Evolutionary conservation across 2,113 vertebrate genomes (phyloP), one percentile per base, ranked within the genome.

Genomic region (Notarius lentiginosus): DNA sequence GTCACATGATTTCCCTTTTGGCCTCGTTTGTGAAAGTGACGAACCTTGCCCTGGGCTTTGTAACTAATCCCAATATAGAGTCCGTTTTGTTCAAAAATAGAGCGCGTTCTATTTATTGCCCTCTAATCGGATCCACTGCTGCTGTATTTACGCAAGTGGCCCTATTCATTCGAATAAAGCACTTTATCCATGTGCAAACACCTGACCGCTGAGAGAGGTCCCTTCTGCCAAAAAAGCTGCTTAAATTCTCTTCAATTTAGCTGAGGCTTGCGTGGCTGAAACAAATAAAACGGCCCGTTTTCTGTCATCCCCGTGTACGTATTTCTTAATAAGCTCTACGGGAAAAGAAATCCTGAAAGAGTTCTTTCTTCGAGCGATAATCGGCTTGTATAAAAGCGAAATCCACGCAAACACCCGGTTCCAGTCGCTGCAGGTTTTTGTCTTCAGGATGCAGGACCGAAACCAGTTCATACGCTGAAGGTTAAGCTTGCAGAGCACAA

Each of bases 341-440:
- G 84, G 58, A 85, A 41, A 66, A 41, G 41, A 90, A 83, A 90
- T 76, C 55, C 72, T 77, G 55, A 88, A 91, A 77, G 51, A 72
- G 34, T n/a, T 20, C 72, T 87, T 88, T 84, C 70, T 92, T 89
- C 20, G 73, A 66, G 24, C 27, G 34, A 18, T 91, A 92, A 94
- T 93, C 85, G n/a, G 70, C 87, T 93, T 94, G 89, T 83, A 84
- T 86, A 92, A 93, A 41, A 87, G 86, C 63, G 88, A 86, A 89
- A 85, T 75, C 12, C 83, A 84, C 77, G 81, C 22, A 76, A 1
- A 75, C 91, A 89, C 79, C 79, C 88, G 75, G 60, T 85, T 63
- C 75, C 82, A 85, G 76, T 87, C 58, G 47, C 4, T 63, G 49
- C 84, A 63, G 72, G n/a, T 5, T 55, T 41, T 18, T 41, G 8